phyloP scores from a whole-genome alignment of 2,797 vertebrate species.

The Coilia nasus region DNA sequence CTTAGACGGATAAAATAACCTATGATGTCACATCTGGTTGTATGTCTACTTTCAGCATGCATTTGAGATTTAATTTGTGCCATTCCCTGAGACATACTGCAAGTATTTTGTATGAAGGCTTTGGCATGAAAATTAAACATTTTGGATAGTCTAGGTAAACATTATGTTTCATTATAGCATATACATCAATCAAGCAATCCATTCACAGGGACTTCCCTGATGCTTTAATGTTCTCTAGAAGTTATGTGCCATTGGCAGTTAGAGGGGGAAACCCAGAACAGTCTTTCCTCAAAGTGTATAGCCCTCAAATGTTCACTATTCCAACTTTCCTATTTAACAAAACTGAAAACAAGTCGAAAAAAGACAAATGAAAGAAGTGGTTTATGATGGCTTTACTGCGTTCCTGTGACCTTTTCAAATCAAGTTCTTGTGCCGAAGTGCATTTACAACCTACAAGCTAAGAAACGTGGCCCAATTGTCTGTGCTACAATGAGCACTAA shows the following conservation, averaged over 20 bases:
- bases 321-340: conserved; percentile 23
- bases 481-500: not conserved
- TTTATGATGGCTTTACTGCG: conserved; percentile 10
- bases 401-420: conserved; percentile 12
- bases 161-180: conserved; percentile 25
- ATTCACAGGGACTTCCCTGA: conserved; percentile 48
- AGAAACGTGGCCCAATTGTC: not conserved
- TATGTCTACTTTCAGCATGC: conserved; percentile 44
- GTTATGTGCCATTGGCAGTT: conserved; percentile 20
- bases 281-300: not conserved
- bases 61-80: not conserved
- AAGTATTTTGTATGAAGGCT: conserved; percentile 38
- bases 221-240: conserved; percentile 40
- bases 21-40: not conserved
- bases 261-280: not conserved
- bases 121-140: conserved; percentile 32
- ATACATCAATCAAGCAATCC: conserved; percentile 28
- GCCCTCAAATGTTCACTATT: not conserved
- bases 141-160: conserved; percentile 14
- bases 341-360: not conserved
- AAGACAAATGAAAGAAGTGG: not conserved
- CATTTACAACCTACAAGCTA: not conserved
- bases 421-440: not conserved
- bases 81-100: not conserved
- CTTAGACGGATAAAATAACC: not conserved